phyloP scores from a whole-genome alignment of 2,113 vertebrate genomes.

The Cinclus mexicanus region DNA sequence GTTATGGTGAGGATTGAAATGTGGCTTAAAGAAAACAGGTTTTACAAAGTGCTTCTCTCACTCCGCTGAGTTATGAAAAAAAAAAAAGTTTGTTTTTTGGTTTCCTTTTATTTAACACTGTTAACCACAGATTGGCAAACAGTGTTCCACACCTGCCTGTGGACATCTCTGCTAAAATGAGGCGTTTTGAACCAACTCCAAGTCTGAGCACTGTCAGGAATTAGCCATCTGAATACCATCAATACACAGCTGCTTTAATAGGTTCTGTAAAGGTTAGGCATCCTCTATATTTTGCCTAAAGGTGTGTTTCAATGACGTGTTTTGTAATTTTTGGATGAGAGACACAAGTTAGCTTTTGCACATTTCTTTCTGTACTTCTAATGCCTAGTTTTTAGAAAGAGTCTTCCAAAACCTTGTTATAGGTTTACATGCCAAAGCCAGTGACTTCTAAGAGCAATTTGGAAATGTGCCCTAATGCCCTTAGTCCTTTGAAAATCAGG shows the following conservation, averaged over 20 bases:
- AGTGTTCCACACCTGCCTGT: background rate
- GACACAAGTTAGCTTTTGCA: background rate
- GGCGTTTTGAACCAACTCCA: background rate
- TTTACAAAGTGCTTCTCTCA: background rate
- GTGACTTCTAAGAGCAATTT: background rate
- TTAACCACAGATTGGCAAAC: slow-evolving; percentile 6
- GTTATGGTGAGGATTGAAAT: background rate
- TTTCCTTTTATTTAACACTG: slow-evolving; percentile 33
- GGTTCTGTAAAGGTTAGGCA: slow-evolving; percentile 27
- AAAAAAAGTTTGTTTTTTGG: background rate
- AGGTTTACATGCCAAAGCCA: background rate
- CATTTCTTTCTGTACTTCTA: background rate
- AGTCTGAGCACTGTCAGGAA: background rate
- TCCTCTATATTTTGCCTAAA: slow-evolving; percentile 19
- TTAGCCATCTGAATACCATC: too few species aligned
- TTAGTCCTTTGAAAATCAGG: background rate
- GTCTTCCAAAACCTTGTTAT: background rate
- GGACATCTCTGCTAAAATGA: background rate
- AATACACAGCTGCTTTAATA: slow-evolving; percentile 15
- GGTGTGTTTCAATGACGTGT: slow-evolving; percentile 1
- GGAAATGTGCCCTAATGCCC: background rate
- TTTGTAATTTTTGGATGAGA: slow-evolving; percentile 45
- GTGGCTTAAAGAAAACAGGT: slow-evolving; percentile 4
- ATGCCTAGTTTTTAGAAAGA: background rate
- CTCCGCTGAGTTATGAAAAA: background rate